Evolutionary conservation across 1,140 invertebrate genomes (phyloP), one percentile per base, ranked within the genome.

Genomic region (Bombus impatiens): DNA sequence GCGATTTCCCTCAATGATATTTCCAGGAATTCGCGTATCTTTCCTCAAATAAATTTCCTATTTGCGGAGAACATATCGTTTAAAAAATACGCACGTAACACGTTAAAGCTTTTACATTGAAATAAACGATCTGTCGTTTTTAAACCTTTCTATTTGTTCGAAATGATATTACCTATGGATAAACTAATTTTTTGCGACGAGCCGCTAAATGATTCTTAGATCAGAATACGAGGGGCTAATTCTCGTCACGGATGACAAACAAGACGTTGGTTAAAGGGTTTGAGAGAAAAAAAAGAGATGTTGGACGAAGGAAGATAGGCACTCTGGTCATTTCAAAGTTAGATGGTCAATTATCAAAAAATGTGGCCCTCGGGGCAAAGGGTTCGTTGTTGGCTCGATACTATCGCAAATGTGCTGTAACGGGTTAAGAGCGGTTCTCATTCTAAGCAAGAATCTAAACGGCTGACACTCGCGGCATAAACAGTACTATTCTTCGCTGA

Each of bases 401-500:
- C 84, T 88, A 86, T 86, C 89, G 87, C 84, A 82, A 86, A 90
- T 84, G 76, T 78, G 40, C 75, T 59, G 68, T 90, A 91, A 91
- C 89, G 89, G 89, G 84, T 88, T 79, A 70, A 44, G 35, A 90
- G 89, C 35, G 89, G 87, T 84, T 88, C 89, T 90, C 89, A 90
- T 89, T 78, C 68, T 35, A 68, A 37, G 12, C 35, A 35, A 6
- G 70, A 12, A 42, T 13, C 35, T 37, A 53, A 86, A 42, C 18
- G 18, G 44, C 75, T 42, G 44, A 77, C 22, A 42, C 32, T 42
- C 9, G n/a, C n/a, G n/a, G 62, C 44, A 74, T 10, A 1, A 25
- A 32, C 32, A 37, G 28, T 32, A 6, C 75, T 67, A 53, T 70
- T 28, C 47, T 28, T 13, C 70, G 6, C 12, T 28, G 6, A 42